Base-by-base conservation (phyloP, 2,797 vertebrate species). In the Malacoraja senta region DNA sequence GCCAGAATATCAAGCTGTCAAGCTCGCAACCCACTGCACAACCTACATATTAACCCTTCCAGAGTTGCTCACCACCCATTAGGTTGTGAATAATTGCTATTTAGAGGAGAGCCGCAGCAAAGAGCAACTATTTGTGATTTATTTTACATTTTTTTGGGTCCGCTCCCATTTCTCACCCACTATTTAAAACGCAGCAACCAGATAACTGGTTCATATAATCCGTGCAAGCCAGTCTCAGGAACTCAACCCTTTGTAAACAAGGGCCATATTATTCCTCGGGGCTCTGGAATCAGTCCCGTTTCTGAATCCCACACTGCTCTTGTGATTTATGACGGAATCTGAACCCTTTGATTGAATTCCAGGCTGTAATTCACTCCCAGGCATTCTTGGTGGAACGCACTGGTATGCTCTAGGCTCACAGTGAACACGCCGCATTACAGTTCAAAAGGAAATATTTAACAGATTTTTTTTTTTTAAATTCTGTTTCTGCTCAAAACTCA, bases 331-430 rank as follows among this genome's bases (percentile, higher is more conserved):
- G 63, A 32, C 19, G 61, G 68, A 88, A 88, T 68, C n/a, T 68
- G 84, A 88, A 65, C 63, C 84, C n/a, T 88, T 68, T 88, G 84
- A 88, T 88, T 88, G 65, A 63, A 88, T 88, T 88, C n/a, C 61
- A 88, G 84, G 15, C 84, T 88, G 84, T 68, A 88, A 88, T n/a
- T 88, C 77, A 78, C 12, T 78, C 77, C 77, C 77, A 15, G 35
- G 77, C 77, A 78, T 78, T 78, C 61, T 88, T 88, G 63, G 68
- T 10, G 84, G 32, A 88, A 88, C 38, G 65, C 61, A 68, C 44
- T 88, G 61, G 61, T 32, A 65, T 88, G 29, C 35, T 32, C 84
- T 88, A 88, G 29, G 9, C 10, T 88, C 84, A 84, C 53, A 88
- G 17, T 21, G 15, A 88, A 88, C 61, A 21, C 83, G 13, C 83